These are phyloP conservation scores for Delia radicum DNA, from an alignment of 1,140 invertebrate species.

Conservation along the genomic window DNA sequence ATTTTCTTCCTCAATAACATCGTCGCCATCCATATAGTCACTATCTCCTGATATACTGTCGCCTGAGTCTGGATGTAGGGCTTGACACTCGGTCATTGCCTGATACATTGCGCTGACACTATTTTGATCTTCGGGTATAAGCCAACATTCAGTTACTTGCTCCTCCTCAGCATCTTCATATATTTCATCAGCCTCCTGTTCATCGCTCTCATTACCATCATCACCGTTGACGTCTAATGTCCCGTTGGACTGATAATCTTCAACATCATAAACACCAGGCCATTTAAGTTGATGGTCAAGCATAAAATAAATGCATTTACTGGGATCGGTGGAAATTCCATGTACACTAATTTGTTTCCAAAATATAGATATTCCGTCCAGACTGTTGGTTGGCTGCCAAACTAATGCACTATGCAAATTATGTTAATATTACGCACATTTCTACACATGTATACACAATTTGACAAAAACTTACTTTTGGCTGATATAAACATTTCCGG, in stretches of 20 bases:
- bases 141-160: conserved; percentile 51
- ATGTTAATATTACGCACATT: too few species aligned
- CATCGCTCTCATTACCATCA: conserved; percentile 38
- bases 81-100: conserved; percentile 51
- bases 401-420: conserved; percentile 38
- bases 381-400: conserved; percentile 44
- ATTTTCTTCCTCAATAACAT: conserved; percentile 26
- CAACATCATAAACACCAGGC: conserved; percentile 43
- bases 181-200: conserved; percentile 34
- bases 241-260: conserved; percentile 34
- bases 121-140: conserved; percentile 41
- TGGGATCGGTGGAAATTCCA: conserved; percentile 45
- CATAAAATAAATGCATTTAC: conserved; percentile 54
- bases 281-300: conserved; percentile 48
- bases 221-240: conserved; percentile 32
- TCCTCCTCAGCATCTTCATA: conserved; percentile 41
- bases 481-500: conserved; percentile 48
- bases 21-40: conserved; percentile 39
- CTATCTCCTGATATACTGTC: conserved; percentile 52
- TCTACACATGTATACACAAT: conserved; percentile 26
- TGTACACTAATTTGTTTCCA: conserved; percentile 52
- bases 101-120: conserved; percentile 49
- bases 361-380: conserved; percentile 45
- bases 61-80: conserved; percentile 49
- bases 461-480: conserved; percentile 41